phyloP scores from a whole-genome alignment of 2,113 vertebrate species.

The Pseudonaja textilis region DNA sequence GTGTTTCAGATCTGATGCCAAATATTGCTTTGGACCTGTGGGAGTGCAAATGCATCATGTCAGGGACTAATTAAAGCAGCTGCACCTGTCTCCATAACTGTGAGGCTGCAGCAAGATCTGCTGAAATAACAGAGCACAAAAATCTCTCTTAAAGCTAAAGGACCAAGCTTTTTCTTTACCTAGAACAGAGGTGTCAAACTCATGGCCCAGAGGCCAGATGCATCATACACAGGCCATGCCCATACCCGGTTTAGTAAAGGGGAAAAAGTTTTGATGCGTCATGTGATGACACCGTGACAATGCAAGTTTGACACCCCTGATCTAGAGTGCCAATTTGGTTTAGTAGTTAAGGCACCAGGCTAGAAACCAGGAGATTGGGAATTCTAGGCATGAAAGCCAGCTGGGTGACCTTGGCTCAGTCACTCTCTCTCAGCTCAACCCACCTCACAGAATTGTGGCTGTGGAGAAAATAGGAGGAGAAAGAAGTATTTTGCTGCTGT shows the following conservation, averaged over 20 bases:
- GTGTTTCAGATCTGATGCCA: not conserved
- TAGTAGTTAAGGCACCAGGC: not conserved
- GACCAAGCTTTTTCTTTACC: not conserved
- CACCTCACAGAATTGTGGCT: not conserved
- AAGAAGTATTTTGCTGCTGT: not conserved
- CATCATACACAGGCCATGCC: too few species aligned
- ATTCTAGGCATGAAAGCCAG: not conserved
- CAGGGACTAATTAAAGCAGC: not conserved
- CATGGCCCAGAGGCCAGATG: too few species aligned
- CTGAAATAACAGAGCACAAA: not conserved
- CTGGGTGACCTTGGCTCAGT: not conserved
- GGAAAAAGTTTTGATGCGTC: too few species aligned
- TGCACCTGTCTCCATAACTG: not conserved
- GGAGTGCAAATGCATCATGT: not conserved
- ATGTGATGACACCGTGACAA: too few species aligned
- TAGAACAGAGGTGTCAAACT: not conserved
- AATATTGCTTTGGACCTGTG: not conserved
- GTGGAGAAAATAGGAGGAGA: not conserved
- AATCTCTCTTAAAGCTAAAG: not conserved
- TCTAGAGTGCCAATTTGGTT: not conserved
- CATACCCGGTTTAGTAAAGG: too few species aligned
- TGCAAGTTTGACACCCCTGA: too few species aligned
- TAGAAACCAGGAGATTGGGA: not conserved
- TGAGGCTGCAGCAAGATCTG: not conserved
- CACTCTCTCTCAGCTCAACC: not conserved